These are phyloP conservation scores for Pedetes capensis DNA, from an alignment of 2,113 vertebrate species.

Conservation along the genomic window DNA sequence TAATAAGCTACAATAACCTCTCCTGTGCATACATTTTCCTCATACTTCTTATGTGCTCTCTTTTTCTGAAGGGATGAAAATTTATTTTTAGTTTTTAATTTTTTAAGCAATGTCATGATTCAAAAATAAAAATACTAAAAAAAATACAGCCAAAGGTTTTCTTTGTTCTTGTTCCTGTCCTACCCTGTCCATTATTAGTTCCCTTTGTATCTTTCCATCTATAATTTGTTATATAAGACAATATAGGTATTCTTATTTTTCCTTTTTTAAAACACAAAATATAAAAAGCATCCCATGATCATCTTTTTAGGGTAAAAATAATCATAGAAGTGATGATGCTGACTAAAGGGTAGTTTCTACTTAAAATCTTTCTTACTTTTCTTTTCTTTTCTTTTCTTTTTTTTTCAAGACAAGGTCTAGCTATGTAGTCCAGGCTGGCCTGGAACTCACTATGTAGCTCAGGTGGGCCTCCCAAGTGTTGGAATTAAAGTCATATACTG, in stretches of 20 bases:
- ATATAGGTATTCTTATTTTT: not conserved
- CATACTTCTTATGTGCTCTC: not conserved
- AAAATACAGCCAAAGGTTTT: not conserved
- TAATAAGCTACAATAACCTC: not conserved
- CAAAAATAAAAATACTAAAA: conserved; percentile 2
- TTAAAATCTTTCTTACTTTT: conserved; percentile 50
- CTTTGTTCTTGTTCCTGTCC: not conserved
- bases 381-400: no score
- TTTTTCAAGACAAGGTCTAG: no score
- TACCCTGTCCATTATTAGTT: not conserved
- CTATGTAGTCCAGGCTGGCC: no score
- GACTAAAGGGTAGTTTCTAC: conserved; percentile 5
- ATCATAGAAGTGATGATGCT: conserved; percentile 32
- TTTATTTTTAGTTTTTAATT: conserved; percentile 33
- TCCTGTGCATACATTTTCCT: not conserved
- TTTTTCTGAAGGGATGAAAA: conserved; percentile 5
- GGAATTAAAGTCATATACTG: no score
- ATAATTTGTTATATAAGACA: conserved; percentile 14
- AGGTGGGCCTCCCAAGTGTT: no score
- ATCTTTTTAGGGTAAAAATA: conserved; percentile 47
- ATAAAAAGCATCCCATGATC: conserved; percentile 16
- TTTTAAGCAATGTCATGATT: conserved; percentile 19
- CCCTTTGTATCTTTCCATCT: not conserved
- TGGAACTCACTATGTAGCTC: no score
- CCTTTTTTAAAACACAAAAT: not conserved